Evolutionary conservation across 2,113 vertebrate genomes (phyloP).

Genomic region (Lucifuga dentata): DNA sequence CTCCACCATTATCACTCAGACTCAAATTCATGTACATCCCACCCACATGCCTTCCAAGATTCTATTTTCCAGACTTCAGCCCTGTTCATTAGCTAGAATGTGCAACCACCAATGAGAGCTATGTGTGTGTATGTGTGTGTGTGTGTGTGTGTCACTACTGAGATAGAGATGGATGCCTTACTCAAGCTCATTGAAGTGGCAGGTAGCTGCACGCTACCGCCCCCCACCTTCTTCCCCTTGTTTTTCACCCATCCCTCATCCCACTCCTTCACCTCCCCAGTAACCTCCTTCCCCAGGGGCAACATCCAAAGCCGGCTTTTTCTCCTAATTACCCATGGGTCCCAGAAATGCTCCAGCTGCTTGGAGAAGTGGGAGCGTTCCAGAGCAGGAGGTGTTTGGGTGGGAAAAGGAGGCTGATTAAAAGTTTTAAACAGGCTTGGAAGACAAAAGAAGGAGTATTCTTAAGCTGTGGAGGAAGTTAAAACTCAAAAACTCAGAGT

Average conservation of each 20-base stretch:
- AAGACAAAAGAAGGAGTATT: conserved; percentile 52
- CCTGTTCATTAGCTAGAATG: conserved; percentile 60
- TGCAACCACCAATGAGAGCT: conserved; percentile 48
- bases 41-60: conserved; percentile 31
- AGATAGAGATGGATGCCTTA: conserved; percentile 56
- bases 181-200: conserved; percentile 47
- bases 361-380: conserved; percentile 64
- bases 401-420: conserved; percentile 63
- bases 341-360: conserved; percentile 80
- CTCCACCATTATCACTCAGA: no score
- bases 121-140: conserved; percentile 13
- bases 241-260: conserved; percentile 12
- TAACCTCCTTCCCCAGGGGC: conserved; percentile 69
- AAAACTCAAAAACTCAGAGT: no score
- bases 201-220: conserved; percentile 56
- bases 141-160: conserved; percentile 9
- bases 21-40: neutral
- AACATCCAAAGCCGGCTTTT: conserved; percentile 61
- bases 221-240: neutral
- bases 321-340: conserved; percentile 81
- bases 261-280: conserved; percentile 38
- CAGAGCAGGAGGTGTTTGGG: conserved; percentile 54
- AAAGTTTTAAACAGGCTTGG: conserved; percentile 71
- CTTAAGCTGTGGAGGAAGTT: conserved; percentile 13
- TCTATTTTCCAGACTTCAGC: conserved; percentile 60